phyloP scores from a whole-genome alignment of 2,797 vertebrate species.

The Sibirionetta formosa region DNA sequence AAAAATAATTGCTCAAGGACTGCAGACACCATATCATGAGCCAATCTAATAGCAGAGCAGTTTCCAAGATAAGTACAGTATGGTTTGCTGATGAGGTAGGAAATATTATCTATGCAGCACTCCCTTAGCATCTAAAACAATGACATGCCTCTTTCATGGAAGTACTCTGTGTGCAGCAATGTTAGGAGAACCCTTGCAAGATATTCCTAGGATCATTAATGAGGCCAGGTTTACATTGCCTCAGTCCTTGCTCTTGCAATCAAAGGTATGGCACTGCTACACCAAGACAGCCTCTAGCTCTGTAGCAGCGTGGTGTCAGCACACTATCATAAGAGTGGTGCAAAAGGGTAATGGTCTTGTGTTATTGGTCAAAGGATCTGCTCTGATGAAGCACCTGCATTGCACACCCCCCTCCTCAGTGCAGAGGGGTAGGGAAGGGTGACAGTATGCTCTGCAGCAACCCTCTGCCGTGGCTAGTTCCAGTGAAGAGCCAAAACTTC shows the following conservation, averaged over 20 bases:
- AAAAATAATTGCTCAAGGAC: slow-evolving; percentile 23
- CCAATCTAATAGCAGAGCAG: background rate
- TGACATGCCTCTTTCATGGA: background rate
- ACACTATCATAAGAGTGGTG: too few species aligned
- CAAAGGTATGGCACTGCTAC: rapidly evolving
- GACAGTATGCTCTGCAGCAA: background rate
- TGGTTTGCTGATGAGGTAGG: background rate
- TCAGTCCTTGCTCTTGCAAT: background rate
- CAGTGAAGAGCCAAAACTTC: background rate
- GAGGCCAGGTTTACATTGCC: background rate
- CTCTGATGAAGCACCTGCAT: background rate
- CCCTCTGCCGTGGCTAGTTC: rapidly evolving
- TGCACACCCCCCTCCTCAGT: background rate
- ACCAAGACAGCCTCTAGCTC: background rate
- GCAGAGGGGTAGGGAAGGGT: background rate
- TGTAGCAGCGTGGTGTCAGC: background rate
- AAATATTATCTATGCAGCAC: background rate
- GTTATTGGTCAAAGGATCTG: background rate
- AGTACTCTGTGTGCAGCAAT: rapidly evolving
- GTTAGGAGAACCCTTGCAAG: background rate
- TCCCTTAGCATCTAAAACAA: background rate
- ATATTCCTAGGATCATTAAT: background rate
- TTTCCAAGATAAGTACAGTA: background rate
- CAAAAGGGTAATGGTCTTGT: background rate
- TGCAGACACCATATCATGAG: background rate